These are phyloP conservation scores for Anguilla marmorata DNA, from an alignment of 2,797 vertebrate species.

Conservation along the genomic window DNA sequence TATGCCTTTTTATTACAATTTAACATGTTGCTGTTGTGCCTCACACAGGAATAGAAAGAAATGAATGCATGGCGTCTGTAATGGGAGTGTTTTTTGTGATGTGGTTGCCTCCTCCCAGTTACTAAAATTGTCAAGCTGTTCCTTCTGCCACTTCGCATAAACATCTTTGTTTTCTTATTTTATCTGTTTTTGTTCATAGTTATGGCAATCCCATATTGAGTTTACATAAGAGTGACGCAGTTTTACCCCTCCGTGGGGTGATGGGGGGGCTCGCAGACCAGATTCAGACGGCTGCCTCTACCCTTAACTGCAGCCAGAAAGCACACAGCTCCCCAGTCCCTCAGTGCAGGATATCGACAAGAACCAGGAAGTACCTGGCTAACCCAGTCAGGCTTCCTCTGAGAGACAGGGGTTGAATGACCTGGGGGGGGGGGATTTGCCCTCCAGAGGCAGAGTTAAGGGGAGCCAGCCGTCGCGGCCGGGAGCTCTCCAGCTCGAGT, in stretches of 20 bases:
- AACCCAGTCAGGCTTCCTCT: not conserved
- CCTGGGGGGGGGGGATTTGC: no score
- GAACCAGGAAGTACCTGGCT: not conserved
- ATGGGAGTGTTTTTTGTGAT: not conserved
- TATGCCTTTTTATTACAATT: not conserved
- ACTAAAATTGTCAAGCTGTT: not conserved
- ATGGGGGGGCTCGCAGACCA: not conserved
- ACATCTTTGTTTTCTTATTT: not conserved
- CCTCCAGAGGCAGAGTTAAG: no score
- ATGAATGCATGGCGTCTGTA: no score
- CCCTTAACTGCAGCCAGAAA: conserved; percentile 18
- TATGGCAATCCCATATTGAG: not conserved
- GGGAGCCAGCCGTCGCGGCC: not conserved
- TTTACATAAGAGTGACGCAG: conserved; percentile 5
- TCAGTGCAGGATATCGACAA: not conserved
- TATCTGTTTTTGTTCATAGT: not conserved
- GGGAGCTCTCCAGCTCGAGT: not conserved
- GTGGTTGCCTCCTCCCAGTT: not conserved
- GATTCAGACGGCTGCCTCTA: not conserved
- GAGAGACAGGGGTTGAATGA: not conserved
- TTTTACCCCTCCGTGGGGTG: not conserved
- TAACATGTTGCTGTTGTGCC: not conserved
- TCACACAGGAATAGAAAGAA: not conserved
- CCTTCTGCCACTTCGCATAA: not conserved
- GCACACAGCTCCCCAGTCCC: not conserved